phyloP scores from a whole-genome alignment of 2,888 invertebrate genomes.

The Rhopalosiphum nymphaeae region DNA sequence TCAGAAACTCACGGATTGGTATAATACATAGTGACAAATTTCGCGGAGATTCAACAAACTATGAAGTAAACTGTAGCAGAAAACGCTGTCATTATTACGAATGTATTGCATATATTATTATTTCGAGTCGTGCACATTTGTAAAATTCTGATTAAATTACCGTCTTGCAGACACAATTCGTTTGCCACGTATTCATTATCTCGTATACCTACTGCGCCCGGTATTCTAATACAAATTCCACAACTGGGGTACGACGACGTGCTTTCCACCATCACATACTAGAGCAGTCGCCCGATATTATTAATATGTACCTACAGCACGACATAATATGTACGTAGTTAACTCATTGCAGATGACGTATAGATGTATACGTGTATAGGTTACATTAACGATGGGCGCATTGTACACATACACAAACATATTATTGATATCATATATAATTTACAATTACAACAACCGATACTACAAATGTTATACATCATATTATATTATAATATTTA shows the following conservation, averaged over 20 bases:
- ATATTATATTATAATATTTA: neutral
- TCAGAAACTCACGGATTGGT: neutral
- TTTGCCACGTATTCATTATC: neutral
- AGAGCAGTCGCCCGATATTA: neutral
- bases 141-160: neutral
- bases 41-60: neutral
- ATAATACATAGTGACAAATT: neutral
- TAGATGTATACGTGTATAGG: neutral
- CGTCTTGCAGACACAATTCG: neutral
- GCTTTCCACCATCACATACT: neutral
- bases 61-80: neutral
- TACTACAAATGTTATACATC: neutral
- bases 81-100: neutral
- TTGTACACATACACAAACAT: neutral
- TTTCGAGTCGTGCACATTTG: neutral
- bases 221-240: neutral
- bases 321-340: neutral
- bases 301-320: neutral
- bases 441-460: neutral
- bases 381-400: neutral
- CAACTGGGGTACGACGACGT: neutral
- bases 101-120: neutral
- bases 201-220: neutral
- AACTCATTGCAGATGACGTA: neutral
- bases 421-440: neutral